A percentile compares a stretch with the other conserved stretches of the same genome.
These are phyloP conservation scores for Aphaenogaster rudis DNA, from an alignment of 1,140 invertebrate genomes.

Conservation along the genomic window DNA sequence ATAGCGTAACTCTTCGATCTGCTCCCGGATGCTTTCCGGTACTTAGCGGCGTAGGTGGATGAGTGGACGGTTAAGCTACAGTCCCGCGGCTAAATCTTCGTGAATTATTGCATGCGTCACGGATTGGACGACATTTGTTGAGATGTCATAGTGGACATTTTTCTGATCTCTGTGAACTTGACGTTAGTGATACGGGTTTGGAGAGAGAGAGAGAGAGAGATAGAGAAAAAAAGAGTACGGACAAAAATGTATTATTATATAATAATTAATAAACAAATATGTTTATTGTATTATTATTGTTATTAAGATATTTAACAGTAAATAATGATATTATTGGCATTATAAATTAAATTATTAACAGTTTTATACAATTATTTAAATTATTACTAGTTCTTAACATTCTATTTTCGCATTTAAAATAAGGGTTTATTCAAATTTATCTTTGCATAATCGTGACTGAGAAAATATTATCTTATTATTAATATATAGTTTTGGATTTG, in stretches of 20 bases:
- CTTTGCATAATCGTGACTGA: not conserved
- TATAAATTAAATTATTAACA: not conserved
- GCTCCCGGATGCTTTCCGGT: slow-evolving; percentile 13
- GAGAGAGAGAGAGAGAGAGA: too few relatives aligned
- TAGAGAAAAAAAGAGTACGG: not conserved
- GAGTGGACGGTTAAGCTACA: not conserved
- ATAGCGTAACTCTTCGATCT: slow-evolving; percentile 44
- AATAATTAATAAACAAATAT: not conserved
- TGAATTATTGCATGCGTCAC: not conserved
- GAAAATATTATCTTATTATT: not conserved
- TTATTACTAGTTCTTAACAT: not conserved
- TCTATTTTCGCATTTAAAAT: not conserved
- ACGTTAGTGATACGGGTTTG: not conserved
- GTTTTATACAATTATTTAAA: not conserved
- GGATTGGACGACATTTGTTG: slow-evolving; percentile 13
- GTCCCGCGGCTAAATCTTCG: slow-evolving; percentile 13
- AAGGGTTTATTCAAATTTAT: not conserved
- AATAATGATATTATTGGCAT: not conserved
- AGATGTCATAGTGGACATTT: slow-evolving; percentile 32
- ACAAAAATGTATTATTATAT: not conserved
- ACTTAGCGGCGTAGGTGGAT: slow-evolving; percentile 52
- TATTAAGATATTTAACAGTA: not conserved
- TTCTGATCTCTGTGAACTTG: not conserved
- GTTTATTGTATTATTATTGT: not conserved
- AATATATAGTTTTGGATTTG: not conserved